Percentiles rank a stretch among this genome's conserved stretches.
These are phyloP conservation scores for Sebastes taczanowskii DNA, from an alignment of 2,797 vertebrate species.

Conservation along the genomic window DNA sequence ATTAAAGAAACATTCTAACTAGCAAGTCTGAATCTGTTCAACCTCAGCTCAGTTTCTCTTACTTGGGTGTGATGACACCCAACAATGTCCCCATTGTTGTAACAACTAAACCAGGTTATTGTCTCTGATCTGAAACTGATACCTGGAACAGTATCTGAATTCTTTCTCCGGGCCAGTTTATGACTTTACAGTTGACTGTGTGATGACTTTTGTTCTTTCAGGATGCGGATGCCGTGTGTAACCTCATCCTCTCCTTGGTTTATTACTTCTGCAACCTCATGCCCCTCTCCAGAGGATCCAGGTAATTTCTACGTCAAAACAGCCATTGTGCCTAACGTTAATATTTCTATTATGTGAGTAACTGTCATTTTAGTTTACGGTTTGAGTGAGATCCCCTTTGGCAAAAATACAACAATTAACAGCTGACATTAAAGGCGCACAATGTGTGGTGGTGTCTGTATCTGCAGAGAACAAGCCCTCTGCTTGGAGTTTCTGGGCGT, in stretches of 20 bases:
- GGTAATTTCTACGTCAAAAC: slow-evolving; percentile 29
- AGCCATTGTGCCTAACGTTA: not conserved
- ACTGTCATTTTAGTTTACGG: no score
- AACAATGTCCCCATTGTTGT: no score
- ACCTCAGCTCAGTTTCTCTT: not conserved
- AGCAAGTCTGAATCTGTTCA: not conserved
- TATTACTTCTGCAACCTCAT: slow-evolving; percentile 99
- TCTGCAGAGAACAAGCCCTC: not conserved
- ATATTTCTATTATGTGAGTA: not conserved
- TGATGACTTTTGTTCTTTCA: slow-evolving; percentile 58
- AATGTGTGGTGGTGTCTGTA: not conserved
- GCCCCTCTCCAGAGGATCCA: slow-evolving; percentile 91
- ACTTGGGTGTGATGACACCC: no score
- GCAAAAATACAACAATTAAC: not conserved
- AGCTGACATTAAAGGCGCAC: not conserved
- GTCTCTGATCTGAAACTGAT: not conserved
- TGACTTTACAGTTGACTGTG: not conserved
- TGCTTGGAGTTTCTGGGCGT: not conserved
- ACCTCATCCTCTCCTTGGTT: slow-evolving; percentile 94
- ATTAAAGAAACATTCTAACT: not conserved
- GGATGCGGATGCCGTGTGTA: slow-evolving; percentile 96
- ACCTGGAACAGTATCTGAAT: not conserved
- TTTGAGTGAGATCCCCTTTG: not conserved
- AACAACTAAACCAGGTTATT: not conserved
- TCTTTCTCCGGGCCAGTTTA: not conserved